phyloP scores from a whole-genome alignment of 1,140 invertebrate species.

The Tetramorium simillimum region DNA sequence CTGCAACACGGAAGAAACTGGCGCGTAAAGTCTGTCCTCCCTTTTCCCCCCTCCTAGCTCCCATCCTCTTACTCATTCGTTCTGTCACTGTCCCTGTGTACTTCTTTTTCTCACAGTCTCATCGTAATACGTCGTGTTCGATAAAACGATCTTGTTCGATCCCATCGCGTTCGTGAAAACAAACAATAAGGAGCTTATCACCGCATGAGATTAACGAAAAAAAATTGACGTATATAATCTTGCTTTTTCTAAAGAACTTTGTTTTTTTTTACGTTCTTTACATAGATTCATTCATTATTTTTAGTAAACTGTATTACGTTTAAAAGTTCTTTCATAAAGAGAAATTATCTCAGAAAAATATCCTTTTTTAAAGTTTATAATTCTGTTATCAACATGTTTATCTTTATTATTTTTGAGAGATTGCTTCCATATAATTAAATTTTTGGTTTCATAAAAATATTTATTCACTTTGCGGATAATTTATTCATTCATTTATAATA shows the following conservation, averaged over 20 bases:
- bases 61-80: slow-evolving; percentile 6
- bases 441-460: background rate
- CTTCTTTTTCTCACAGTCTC: background rate
- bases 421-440: background rate
- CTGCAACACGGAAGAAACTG: slow-evolving; percentile 38
- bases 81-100: slow-evolving; percentile 27
- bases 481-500: background rate
- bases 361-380: background rate
- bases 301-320: background rate
- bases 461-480: background rate
- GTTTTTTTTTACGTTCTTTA: background rate
- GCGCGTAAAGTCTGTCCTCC: slow-evolving; percentile 46
- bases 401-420: background rate
- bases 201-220: background rate
- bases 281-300: background rate
- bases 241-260: background rate
- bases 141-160: slow-evolving; percentile 25
- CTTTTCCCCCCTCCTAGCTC: background rate
- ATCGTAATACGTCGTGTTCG: background rate
- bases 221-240: background rate
- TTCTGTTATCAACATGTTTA: background rate
- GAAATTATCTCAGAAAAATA: background rate
- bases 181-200: slow-evolving; percentile 11
- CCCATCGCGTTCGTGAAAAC: background rate
- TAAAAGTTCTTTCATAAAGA: background rate